Conservation (phyloP, 2,888 invertebrate species). For the Sphaerolaimus hirsutus region DNA sequence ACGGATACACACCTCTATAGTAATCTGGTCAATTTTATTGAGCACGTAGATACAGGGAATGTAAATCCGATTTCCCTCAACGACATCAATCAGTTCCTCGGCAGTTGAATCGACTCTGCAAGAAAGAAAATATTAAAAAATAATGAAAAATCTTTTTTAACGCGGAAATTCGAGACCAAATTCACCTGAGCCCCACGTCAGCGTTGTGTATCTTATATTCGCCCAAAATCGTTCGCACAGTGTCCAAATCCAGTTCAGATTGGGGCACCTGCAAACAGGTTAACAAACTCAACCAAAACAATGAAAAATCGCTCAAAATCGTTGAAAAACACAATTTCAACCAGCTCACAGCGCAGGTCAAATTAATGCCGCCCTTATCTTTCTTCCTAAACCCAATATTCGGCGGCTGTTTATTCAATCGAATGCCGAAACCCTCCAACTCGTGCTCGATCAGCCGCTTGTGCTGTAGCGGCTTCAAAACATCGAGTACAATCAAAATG, state of each 20-base stretch:
- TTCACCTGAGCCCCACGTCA: conserved; percentile 55
- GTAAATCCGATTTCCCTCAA: conserved; percentile 93
- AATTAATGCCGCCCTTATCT: conserved; percentile 93
- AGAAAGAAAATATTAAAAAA: conserved; percentile 32
- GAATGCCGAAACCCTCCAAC: conserved; percentile 88
- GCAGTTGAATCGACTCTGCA: conserved; percentile 84
- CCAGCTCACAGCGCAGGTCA: conserved; percentile 70
- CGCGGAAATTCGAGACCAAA: conserved; percentile 10
- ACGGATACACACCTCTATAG: conserved; percentile 30
- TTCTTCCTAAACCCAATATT: conserved; percentile 84
- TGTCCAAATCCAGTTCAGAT: conserved; percentile 71
- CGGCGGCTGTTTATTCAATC: conserved; percentile 79
- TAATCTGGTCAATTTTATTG: conserved; percentile 70
- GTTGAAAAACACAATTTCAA: background rate
- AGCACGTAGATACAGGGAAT: conserved; percentile 92
- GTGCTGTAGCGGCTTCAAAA: conserved; percentile 82
- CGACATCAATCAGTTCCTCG: conserved; percentile 89
- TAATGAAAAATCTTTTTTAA: conserved; percentile 22
- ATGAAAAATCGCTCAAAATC: background rate
- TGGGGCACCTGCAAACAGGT: conserved; percentile 42
- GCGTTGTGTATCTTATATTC: conserved; percentile 98
- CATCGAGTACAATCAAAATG: conserved; percentile 82
- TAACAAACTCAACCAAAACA: background rate
- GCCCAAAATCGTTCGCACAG: conserved; percentile 75
- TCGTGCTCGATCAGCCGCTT: conserved; percentile 87